A percentile compares a stretch with the other conserved stretches of the same genome.
Evolutionary conservation across 2,888 invertebrate species (phyloP).

Genomic region (Antitype chi): DNA sequence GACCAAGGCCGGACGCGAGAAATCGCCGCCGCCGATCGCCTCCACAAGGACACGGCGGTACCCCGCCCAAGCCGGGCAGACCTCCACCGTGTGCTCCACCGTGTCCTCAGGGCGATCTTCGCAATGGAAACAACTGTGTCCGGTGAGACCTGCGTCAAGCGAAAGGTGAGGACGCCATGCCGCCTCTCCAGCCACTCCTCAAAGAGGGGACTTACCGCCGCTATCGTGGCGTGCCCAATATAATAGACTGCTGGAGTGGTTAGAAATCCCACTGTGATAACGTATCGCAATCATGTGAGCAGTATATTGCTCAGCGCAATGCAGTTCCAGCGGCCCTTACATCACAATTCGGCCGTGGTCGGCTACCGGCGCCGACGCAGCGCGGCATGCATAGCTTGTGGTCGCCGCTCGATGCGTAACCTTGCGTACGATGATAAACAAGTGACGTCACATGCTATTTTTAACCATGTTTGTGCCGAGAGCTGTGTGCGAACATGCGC

Average conservation of each 20-base stretch:
- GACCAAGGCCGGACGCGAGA: too few relatives aligned
- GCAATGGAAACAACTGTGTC: too few relatives aligned
- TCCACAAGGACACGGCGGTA: too few relatives aligned
- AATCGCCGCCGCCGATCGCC: too few relatives aligned
- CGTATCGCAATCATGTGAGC: not conserved
- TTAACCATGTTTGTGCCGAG: slow-evolving; percentile 83
- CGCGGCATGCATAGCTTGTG: slow-evolving; percentile 75
- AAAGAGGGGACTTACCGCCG: too few relatives aligned
- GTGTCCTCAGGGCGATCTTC: too few relatives aligned
- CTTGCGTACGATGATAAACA: slow-evolving; percentile 90
- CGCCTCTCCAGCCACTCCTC: too few relatives aligned
- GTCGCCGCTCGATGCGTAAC: slow-evolving; percentile 80
- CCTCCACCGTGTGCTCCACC: too few relatives aligned
- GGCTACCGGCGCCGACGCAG: slow-evolving; percentile 31
- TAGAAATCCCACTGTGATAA: not conserved
- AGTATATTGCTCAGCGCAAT: not conserved
- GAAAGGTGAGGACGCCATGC: too few relatives aligned
- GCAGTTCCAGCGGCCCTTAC: slow-evolving; percentile 43
- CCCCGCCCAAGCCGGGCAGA: too few relatives aligned
- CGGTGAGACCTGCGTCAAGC: too few relatives aligned
- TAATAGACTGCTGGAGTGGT: not conserved
- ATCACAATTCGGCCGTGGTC: slow-evolving; percentile 41
- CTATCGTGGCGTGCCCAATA: too few relatives aligned
- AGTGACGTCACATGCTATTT: slow-evolving; percentile 88
- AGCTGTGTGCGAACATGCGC: slow-evolving; percentile 78